Percentiles rank a stretch among this genome's conserved stretches.
These are phyloP conservation scores for Ptyas mucosa DNA, from an alignment of 2,113 vertebrate species.

Conservation along the genomic window DNA sequence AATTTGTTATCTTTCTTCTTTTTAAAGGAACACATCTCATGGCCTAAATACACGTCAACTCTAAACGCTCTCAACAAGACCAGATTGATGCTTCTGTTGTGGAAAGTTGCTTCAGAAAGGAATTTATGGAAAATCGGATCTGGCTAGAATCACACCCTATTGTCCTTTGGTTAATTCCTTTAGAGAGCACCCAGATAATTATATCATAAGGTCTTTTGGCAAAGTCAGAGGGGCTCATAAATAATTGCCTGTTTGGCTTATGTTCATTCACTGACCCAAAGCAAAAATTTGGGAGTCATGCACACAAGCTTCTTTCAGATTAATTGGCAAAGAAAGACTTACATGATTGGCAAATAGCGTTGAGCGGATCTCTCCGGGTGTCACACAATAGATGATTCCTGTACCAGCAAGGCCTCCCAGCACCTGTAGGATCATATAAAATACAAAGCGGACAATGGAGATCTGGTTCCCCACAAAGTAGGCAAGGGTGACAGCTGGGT, in stretches of 20 bases:
- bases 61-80: background rate
- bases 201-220: background rate
- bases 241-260: background rate
- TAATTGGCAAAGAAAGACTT: conserved; percentile 30
- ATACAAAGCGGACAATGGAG: conserved; percentile 55
- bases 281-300: background rate
- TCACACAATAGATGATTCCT: conserved; percentile 55
- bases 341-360: conserved; percentile 64
- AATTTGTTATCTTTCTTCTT: background rate
- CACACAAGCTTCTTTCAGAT: background rate
- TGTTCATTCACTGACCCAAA: background rate
- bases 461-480: conserved; percentile 66
- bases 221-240: background rate
- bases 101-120: background rate
- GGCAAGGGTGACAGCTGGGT: conserved; percentile 66
- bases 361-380: conserved; percentile 47
- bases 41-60: background rate
- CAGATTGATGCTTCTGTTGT: background rate
- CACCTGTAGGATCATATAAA: conserved; percentile 66
- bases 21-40: background rate
- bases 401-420: conserved; percentile 65
- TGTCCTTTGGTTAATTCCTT: background rate
- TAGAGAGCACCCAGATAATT: background rate
- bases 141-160: background rate
- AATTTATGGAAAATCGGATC: background rate